Percentiles rank a stretch among this genome's conserved stretches.
These are phyloP conservation scores for Drosophila busckii DNA, from an alignment of 1,140 invertebrate genomes.

Conservation along the genomic window DNA sequence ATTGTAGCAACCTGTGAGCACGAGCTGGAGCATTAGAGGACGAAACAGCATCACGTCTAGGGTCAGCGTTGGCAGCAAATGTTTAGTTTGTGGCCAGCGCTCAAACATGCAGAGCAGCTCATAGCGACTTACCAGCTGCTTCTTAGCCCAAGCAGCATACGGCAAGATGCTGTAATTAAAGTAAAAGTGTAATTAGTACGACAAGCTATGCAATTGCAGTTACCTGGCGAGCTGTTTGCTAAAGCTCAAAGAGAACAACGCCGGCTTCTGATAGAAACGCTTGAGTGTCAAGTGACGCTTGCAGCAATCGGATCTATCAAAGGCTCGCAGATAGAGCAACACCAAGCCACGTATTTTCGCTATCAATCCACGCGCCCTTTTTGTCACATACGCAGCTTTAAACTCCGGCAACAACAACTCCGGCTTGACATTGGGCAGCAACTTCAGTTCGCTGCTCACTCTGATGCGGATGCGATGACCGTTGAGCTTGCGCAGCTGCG, in stretches of 20 bases:
- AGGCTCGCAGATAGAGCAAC: slow-evolving; percentile 14
- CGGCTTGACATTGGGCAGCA: slow-evolving; percentile 17
- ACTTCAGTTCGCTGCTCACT: slow-evolving; percentile 9
- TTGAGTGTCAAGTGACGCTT: neutral
- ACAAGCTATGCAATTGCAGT: neutral
- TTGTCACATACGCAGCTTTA: slow-evolving; percentile 4
- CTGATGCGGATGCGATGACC: neutral
- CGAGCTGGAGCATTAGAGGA: neutral
- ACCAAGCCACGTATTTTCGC: slow-evolving; percentile 5
- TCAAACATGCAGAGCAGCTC: slow-evolving; percentile 10
- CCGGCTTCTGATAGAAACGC: slow-evolving; percentile 8
- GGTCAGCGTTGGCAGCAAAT: slow-evolving; percentile 18
- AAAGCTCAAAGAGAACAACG: slow-evolving; percentile 2
- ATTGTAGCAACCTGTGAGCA: slow-evolving; percentile 17
- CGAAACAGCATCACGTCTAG: slow-evolving; percentile 14
- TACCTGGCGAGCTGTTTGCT: slow-evolving; percentile 1
- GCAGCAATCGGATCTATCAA: slow-evolving; percentile 12
- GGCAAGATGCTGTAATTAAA: neutral
- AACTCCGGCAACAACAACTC: slow-evolving; percentile 7
- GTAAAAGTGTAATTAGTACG: neutral
- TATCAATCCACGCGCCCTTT: too few relatives aligned
- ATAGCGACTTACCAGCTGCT: slow-evolving; percentile 2
- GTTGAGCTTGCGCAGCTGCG: slow-evolving; percentile 15
- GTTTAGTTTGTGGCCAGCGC: slow-evolving; percentile 10
- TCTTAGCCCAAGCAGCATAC: neutral